Evolutionary conservation across 2,797 vertebrate genomes (phyloP).

Genomic region (Pteronotus mesoamericanus): DNA sequence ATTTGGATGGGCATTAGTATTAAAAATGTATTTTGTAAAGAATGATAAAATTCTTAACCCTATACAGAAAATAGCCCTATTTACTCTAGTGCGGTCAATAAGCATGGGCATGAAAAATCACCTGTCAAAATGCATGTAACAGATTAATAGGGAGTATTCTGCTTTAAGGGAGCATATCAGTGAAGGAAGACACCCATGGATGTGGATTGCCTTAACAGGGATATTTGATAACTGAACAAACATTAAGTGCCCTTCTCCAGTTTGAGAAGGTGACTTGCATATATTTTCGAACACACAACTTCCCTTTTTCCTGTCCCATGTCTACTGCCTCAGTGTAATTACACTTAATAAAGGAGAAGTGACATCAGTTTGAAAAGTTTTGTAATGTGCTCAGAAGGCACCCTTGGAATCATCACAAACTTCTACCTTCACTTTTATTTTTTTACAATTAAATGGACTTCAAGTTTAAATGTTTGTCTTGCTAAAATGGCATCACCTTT

Average conservation of each 20-base stretch:
- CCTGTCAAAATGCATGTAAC: neutral
- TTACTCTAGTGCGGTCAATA: neutral
- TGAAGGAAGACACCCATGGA: neutral
- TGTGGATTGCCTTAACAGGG: neutral
- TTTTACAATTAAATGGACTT: neutral
- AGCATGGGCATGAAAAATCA: neutral
- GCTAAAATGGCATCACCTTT: neutral
- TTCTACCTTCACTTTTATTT: neutral
- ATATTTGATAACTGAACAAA: neutral
- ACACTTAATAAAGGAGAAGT: neutral
- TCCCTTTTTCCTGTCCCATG: neutral
- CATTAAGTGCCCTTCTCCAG: neutral
- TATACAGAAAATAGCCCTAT: neutral
- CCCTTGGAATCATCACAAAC: neutral
- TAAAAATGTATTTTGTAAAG: slow-evolving; percentile 13
- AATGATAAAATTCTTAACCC: neutral
- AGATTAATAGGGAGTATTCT: neutral
- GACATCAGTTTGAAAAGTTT: neutral
- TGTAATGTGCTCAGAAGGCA: neutral
- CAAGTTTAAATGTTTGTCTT: neutral
- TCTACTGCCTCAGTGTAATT: neutral
- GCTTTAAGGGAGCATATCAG: neutral
- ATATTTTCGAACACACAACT: neutral
- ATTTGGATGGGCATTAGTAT: neutral
- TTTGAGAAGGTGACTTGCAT: neutral